These are phyloP conservation scores for Coracopsis vasa DNA, from an alignment of 2,113 vertebrate genomes.

Conservation along the genomic window DNA sequence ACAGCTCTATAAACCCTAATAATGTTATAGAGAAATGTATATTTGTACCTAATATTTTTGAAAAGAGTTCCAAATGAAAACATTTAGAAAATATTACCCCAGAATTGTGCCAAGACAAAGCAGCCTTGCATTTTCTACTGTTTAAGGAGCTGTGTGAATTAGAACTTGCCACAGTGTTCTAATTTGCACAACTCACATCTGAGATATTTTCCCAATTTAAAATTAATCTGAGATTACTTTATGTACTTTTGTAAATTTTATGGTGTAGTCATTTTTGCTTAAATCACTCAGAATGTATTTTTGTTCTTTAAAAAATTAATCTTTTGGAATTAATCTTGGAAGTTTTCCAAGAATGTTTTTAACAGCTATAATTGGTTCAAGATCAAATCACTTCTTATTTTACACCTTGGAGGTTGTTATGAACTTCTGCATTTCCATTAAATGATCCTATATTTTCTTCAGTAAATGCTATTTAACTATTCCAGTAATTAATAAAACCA, in stretches of 20 bases:
- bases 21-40: not conserved
- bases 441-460: conserved; percentile 51
- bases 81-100: not conserved
- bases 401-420: conserved; percentile 16
- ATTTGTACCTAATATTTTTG: not conserved
- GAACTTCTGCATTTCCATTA: conserved; percentile 46
- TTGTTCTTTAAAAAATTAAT: not conserved
- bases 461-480: conserved; percentile 60
- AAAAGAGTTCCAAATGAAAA: not conserved
- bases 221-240: not conserved
- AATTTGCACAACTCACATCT: not conserved
- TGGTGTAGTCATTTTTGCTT: not conserved
- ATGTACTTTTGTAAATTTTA: not conserved
- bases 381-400: conserved; percentile 52
- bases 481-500: conserved; percentile 71
- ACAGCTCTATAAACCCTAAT: not conserved
- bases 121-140: not conserved
- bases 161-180: not conserved
- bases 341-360: not conserved
- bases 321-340: not conserved
- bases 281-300: not conserved
- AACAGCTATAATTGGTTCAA: conserved; percentile 23
- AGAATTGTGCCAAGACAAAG: not conserved
- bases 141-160: not conserved
- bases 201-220: not conserved